These are phyloP conservation scores for Microtus montanus DNA, from an alignment of 2,113 vertebrate species.

Conservation along the genomic window DNA sequence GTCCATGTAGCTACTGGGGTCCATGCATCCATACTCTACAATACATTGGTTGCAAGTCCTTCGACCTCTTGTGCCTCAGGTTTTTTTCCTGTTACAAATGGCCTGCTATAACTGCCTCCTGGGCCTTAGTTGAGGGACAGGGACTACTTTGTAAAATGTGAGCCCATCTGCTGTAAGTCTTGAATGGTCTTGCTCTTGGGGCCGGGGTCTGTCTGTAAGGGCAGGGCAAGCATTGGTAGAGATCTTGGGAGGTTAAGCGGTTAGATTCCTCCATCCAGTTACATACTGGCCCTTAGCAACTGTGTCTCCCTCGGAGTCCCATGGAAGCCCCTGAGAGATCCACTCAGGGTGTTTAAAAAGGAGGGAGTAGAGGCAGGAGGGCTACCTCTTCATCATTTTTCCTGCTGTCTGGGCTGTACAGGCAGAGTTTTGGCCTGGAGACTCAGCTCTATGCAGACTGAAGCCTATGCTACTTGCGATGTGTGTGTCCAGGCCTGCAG, in stretches of 20 bases:
- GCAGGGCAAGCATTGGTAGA: not conserved
- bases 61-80: not conserved
- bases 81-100: conserved; percentile 21
- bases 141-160: not conserved
- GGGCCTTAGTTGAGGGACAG: not conserved
- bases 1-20: not conserved
- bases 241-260: not conserved
- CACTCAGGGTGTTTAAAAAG: not conserved
- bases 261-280: not conserved
- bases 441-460: not conserved
- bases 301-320: not conserved
- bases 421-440: not conserved
- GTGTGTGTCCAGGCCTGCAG: not conserved
- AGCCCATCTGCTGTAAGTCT: not conserved
- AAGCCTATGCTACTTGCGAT: not conserved
- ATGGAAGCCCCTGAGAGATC: not conserved
- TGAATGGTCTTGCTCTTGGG: not conserved
- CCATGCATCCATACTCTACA: not conserved
- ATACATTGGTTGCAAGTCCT: not conserved
- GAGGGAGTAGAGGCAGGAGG: not conserved
- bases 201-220: not conserved
- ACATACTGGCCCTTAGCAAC: not conserved
- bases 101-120: not conserved
- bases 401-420: not conserved
- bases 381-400: not conserved